phyloP scores from a whole-genome alignment of 35 echinoderm and acorn worm genomes.

The Nesometra sesokonis region DNA sequence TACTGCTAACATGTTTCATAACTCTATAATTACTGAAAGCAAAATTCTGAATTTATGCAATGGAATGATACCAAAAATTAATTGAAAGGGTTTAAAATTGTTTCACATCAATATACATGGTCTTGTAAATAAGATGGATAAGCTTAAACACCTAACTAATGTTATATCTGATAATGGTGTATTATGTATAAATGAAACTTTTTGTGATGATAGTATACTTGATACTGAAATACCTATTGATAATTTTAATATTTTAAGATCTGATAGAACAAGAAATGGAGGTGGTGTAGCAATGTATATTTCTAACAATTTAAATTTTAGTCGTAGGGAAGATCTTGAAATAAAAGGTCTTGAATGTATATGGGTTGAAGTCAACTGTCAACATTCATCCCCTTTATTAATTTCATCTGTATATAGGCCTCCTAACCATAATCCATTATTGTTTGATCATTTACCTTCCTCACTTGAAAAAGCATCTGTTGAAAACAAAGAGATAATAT shows the following conservation, averaged over 20 bases:
- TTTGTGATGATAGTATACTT: not conserved
- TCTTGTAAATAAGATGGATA: too few species aligned
- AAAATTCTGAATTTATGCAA: not conserved
- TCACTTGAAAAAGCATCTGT: too few species aligned
- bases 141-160: not conserved
- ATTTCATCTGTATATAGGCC: too few species aligned
- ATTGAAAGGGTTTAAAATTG: slow-evolving; percentile 1
- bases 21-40: too few species aligned
- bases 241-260: not conserved
- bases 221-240: not conserved
- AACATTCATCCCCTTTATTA: too few species aligned
- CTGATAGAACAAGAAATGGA: slow-evolving; percentile 3
- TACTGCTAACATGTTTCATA: too few species aligned
- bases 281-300: not conserved
- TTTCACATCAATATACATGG: not conserved
- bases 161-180: not conserved
- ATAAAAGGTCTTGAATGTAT: too few species aligned
- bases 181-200: slow-evolving; percentile 1
- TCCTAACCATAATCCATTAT: too few species aligned
- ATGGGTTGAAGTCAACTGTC: too few species aligned
- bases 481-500: too few species aligned
- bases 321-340: too few species aligned
- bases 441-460: too few species aligned
- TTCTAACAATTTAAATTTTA: not conserved
- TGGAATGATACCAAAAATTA: not conserved